phyloP scores from a whole-genome alignment of 2,888 invertebrate species.

The Sphaeridia pumilis region DNA sequence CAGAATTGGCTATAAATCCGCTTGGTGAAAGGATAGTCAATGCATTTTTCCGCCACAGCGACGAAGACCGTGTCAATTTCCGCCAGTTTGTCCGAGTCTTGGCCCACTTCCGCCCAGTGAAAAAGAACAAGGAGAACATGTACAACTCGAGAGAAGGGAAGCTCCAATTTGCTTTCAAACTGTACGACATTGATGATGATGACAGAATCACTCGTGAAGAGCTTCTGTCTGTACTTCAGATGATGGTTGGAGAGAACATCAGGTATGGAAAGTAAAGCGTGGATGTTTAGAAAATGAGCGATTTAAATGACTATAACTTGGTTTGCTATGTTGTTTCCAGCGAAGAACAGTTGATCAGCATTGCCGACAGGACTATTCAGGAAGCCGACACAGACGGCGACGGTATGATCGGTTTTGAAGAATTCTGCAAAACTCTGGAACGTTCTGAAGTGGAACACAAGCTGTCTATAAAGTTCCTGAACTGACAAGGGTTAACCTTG shows the following conservation, averaged over 20 bases:
- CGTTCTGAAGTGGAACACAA: conserved; percentile 97
- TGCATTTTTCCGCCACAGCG: conserved; percentile 87
- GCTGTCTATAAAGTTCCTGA: conserved; percentile 97
- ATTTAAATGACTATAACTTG: not conserved
- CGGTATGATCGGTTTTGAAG: conserved; percentile 93
- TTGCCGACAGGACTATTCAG: conserved; percentile 93
- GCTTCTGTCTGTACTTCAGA: conserved; percentile 86
- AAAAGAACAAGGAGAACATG: conserved; percentile 75
- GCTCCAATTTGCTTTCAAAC: conserved; percentile 93
- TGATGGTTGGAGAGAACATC: conserved; percentile 99
- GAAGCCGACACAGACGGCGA: conserved; percentile 96
- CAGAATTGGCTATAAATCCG: conserved; percentile 96
- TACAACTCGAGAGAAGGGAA: conserved; percentile 90
- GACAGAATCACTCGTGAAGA: conserved; percentile 93
- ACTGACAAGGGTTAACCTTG: no score
- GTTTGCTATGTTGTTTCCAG: conserved; percentile 43
- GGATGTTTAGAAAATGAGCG: no score
- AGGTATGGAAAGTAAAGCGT: no score
- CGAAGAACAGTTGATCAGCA: conserved; percentile 83
- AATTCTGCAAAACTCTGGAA: conserved; percentile 87
- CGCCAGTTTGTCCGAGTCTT: conserved; percentile 93
- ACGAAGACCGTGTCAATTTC: conserved; percentile 86
- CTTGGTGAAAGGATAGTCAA: conserved; percentile 95
- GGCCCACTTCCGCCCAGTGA: conserved; percentile 88
- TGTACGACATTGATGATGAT: conserved; percentile 98